Conservation (phyloP, 2,888 invertebrate species). For the Diarsia brunnea region DNA sequence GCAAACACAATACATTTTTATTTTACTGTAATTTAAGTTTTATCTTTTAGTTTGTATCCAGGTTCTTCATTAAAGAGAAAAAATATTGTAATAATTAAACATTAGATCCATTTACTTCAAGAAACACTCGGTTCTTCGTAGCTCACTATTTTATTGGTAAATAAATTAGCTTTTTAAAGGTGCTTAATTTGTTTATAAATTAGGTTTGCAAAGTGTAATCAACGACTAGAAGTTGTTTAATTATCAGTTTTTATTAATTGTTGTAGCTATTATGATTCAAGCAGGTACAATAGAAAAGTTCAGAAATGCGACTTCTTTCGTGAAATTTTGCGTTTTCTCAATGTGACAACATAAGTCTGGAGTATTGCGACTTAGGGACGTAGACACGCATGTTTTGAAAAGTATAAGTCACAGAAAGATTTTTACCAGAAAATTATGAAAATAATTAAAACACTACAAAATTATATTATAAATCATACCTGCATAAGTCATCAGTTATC, state of each 20-base stretch:
- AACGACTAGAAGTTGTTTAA: neutral
- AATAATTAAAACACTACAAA: neutral
- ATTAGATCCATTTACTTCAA: neutral
- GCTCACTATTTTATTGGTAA: neutral
- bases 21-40: neutral
- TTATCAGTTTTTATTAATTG: neutral
- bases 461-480: no score
- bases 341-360: neutral
- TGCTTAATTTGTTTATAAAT: slow-evolving; percentile 20
- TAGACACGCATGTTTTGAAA: neutral
- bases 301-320: neutral
- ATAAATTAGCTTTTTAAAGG: slow-evolving; percentile 16
- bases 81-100: slow-evolving; percentile 6
- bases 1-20: no score
- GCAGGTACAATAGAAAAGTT: neutral
- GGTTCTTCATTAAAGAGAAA: neutral
- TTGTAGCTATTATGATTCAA: neutral
- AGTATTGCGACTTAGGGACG: no score
- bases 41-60: neutral
- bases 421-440: neutral
- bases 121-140: neutral
- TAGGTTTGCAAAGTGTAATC: slow-evolving; percentile 14
- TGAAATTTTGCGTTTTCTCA: neutral
- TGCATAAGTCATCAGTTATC: no score
- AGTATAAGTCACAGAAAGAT: neutral